Evolutionary conservation across 2,113 vertebrate genomes (phyloP).

Genomic region (Tricholaema leucomelas): DNA sequence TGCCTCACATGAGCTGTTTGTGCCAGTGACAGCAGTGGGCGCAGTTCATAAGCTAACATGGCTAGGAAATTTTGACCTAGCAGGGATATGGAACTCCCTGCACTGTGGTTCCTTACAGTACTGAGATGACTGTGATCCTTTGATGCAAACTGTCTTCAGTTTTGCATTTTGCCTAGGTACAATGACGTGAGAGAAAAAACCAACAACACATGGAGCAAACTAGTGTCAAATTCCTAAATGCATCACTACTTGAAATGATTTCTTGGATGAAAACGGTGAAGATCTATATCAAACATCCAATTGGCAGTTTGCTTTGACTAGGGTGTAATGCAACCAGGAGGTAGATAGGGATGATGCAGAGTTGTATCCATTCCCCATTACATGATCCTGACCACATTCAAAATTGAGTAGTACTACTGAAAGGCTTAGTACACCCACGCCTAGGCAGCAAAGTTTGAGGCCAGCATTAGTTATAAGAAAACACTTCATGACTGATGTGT

Average conservation of each 20-base stretch:
- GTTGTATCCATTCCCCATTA: neutral
- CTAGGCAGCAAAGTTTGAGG: neutral
- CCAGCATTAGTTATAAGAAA: neutral
- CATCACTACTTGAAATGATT: neutral
- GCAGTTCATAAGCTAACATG: fast-evolving
- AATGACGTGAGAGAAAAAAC: neutral
- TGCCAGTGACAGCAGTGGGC: neutral
- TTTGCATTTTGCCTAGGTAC: neutral
- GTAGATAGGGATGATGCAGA: neutral
- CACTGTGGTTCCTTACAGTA: neutral
- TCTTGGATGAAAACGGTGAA: neutral
- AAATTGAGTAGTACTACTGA: neutral
- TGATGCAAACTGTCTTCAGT: neutral
- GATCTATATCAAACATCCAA: neutral
- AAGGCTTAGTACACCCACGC: neutral
- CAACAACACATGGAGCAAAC: neutral
- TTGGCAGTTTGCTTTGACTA: neutral
- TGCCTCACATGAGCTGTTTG: neutral
- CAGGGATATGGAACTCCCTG: neutral
- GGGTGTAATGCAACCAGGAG: neutral
- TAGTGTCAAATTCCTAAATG: neutral
- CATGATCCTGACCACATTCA: neutral
- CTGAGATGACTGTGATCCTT: neutral
- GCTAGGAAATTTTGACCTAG: neutral
- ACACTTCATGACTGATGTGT: neutral